These are phyloP conservation scores for Hyles lineata DNA, from an alignment of 2,888 invertebrate species.

Conservation along the genomic window DNA sequence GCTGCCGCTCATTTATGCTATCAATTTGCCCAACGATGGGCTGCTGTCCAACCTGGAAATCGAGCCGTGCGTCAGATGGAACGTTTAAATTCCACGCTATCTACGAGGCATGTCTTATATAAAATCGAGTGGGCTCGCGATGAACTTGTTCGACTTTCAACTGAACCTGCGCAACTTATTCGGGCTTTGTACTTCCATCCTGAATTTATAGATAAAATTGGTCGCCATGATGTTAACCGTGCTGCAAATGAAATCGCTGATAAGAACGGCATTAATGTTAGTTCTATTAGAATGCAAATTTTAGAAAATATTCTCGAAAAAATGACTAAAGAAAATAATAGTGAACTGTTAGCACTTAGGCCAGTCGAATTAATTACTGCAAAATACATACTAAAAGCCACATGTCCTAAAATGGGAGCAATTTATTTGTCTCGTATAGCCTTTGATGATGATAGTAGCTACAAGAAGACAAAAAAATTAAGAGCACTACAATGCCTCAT, in stretches of 20 bases:
- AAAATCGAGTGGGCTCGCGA: conserved; percentile 80
- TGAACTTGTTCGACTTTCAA: conserved; percentile 72
- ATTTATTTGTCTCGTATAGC: conserved; percentile 80
- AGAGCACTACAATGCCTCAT: conserved; percentile 79
- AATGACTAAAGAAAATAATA: conserved; percentile 57
- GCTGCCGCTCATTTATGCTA: conserved; percentile 80
- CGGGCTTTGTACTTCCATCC: conserved; percentile 76
- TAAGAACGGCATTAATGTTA: conserved; percentile 78
- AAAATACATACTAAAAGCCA: conserved; percentile 80
- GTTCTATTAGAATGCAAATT: conserved; percentile 77
- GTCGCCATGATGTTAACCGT: conserved; percentile 74
- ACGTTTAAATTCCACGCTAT: conserved; percentile 74
- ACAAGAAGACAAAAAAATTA: conserved; percentile 77
- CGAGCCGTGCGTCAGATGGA: conserved; percentile 81
- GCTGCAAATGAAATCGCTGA: conserved; percentile 81
- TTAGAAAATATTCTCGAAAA: conserved; percentile 77
- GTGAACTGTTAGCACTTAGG: conserved; percentile 58
- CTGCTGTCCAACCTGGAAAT: conserved; percentile 76
- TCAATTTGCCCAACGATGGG: conserved; percentile 82
- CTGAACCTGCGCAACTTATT: conserved; percentile 79
- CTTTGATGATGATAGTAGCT: conserved; percentile 77
- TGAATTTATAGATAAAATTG: conserved; percentile 72
- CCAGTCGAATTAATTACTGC: conserved; percentile 73
- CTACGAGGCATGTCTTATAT: conserved; percentile 76
- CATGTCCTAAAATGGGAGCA: conserved; percentile 81